Evolutionary conservation across 2,888 invertebrate genomes (phyloP), one percentile per base, ranked within the genome.

Genomic region (Chloroclystis v-ata): DNA sequence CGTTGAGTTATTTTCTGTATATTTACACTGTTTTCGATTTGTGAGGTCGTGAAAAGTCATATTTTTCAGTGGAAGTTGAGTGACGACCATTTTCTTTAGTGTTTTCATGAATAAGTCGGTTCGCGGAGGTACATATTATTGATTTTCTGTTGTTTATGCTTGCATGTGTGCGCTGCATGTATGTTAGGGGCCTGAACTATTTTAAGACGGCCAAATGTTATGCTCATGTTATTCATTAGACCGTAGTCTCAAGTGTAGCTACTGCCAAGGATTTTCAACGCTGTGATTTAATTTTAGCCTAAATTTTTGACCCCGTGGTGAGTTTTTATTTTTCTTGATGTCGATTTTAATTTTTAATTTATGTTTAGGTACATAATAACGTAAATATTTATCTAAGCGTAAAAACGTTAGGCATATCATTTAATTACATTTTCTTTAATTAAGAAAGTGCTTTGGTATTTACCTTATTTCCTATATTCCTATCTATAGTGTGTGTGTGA

Each of bases 161-260:
- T 71, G 73, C 75, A 78, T 75, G 73, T 79, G 77, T 75, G 70
- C 60, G 63, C 57, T 54, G 63, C 57, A 58, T 56, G 75, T 71
- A 77, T 86, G 75, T 72, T 78, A 78, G 82, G 85, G 81, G 83
- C 80, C 83, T 82, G 77, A 71, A 81, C 85, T 86, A 86, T 86
- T 86, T 86, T 79, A 75, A 86, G 86, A 63, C 82, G 75, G 64
- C 72, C 79, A 80, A 82, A 79, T 80, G 83, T 78, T 81, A 69
- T 69, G 72, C 70, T 74, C 70, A 70, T 73, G 75, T 71, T 75
- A 65, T 67, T 61, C 74, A 73, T 74, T 69, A 70, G 66, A 67
- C 62, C 69, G 61, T 61, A 58, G 66, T 54, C 39, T 46, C 39
- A 46, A 50, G 63, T 59, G 60, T 59, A 54, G 63, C 55, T 57